Evolutionary conservation across 2,113 vertebrate genomes (phyloP).

Genomic region (Amphiprion percula): DNA sequence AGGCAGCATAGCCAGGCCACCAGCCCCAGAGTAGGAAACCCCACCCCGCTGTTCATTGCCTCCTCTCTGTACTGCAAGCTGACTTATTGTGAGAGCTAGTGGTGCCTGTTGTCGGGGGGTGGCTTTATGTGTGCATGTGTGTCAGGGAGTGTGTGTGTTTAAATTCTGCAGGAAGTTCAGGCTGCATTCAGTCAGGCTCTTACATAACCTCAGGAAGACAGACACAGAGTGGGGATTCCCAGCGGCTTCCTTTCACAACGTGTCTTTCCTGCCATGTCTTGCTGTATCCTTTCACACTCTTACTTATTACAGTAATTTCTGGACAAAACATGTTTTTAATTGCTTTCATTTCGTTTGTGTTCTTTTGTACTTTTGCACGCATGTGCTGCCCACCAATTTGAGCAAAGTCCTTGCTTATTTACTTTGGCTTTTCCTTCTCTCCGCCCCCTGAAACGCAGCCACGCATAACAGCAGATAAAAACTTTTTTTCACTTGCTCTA

Average conservation of each 20-base stretch:
- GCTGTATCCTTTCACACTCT: background rate
- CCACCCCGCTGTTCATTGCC: conserved; percentile 62
- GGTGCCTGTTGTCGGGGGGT: conserved; percentile 13
- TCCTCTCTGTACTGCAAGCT: conserved; percentile 25
- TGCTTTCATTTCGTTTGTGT: background rate
- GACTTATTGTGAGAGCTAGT: conserved; percentile 5
- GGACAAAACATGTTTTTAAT: background rate
- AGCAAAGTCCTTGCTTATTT: conserved; percentile 47
- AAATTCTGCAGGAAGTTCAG: conserved; percentile 46
- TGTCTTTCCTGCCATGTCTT: background rate
- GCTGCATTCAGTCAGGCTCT: conserved; percentile 32
- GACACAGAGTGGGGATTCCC: conserved; percentile 34
- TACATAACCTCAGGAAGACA: conserved; percentile 46
- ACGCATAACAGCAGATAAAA: background rate
- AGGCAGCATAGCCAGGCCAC: conserved; percentile 69
- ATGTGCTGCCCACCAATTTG: background rate
- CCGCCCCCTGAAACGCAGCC: conserved; percentile 17
- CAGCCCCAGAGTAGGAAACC: conserved; percentile 63
- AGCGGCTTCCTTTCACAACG: background rate
- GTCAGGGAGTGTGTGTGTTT: conserved; percentile 29
- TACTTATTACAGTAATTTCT: background rate
- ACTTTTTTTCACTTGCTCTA: background rate
- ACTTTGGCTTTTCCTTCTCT: conserved; percentile 5
- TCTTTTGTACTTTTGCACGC: background rate
- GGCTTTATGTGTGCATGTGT: conserved; percentile 31